phyloP scores from a whole-genome alignment of 2,888 invertebrate genomes.

The Shargacucullia verbasci region DNA sequence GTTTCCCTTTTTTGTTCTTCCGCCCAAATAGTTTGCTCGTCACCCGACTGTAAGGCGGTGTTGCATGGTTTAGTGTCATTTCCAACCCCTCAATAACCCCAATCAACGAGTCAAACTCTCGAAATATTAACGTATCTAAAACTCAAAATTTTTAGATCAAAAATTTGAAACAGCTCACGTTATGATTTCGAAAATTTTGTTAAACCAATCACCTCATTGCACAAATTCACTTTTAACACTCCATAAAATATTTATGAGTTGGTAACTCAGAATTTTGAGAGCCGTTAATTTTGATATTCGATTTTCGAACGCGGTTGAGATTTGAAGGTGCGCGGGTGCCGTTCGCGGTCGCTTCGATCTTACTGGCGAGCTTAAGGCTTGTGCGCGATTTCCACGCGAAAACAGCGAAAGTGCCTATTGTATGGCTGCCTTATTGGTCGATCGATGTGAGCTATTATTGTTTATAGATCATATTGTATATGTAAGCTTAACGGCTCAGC shows the following conservation, averaged over 20 bases:
- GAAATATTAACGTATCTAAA: constrained; percentile 21
- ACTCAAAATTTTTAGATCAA: constrained; percentile 7
- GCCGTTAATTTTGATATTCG: constrained; percentile 19
- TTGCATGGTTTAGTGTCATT: constrained; percentile 78
- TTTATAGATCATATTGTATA: constrained; percentile 19
- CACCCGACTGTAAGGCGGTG: constrained; percentile 76
- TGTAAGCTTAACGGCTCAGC: background rate
- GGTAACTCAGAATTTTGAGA: constrained; percentile 22
- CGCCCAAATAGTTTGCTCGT: constrained; percentile 81
- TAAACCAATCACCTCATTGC: constrained; percentile 51
- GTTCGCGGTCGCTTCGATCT: constrained; percentile 59
- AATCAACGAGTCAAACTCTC: constrained; percentile 30
- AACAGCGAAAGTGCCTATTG: constrained; percentile 79
- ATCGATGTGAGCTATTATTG: constrained; percentile 32
- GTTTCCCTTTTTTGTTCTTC: constrained; percentile 81
- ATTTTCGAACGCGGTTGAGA: constrained; percentile 22
- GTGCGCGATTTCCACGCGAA: constrained; percentile 73
- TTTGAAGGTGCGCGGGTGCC: constrained; percentile 68
- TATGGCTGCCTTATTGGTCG: constrained; percentile 35
- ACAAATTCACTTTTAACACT: constrained; percentile 38
- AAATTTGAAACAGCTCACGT: constrained; percentile 9
- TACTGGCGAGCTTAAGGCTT: constrained; percentile 78
- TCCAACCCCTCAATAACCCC: constrained; percentile 38
- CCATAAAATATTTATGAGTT: constrained; percentile 33
- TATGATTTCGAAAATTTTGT: background rate